These are phyloP conservation scores for Zele albiditarsus DNA, from an alignment of 2,888 invertebrate genomes.

Conservation along the genomic window DNA sequence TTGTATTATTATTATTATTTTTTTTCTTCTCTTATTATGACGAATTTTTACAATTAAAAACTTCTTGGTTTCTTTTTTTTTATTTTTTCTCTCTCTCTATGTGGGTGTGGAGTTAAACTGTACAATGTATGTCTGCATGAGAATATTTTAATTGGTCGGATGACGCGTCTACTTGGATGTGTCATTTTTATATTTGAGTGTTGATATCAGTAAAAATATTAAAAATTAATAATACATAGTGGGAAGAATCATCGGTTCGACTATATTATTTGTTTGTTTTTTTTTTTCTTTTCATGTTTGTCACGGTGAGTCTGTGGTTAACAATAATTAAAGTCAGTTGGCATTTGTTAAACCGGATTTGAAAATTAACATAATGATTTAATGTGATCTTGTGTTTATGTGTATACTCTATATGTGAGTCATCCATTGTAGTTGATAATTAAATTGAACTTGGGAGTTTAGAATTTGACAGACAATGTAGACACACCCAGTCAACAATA, in stretches of 20 bases:
- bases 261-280: no score
- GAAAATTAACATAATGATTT: background rate
- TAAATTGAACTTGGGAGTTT: background rate
- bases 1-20: background rate
- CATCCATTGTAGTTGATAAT: background rate
- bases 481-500: background rate
- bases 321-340: background rate
- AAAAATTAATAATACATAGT: slow-evolving; percentile 3
- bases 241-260: background rate
- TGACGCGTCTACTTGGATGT: slow-evolving; percentile 31
- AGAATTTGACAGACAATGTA: background rate
- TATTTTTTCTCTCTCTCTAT: background rate
- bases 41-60: slow-evolving; percentile 32
- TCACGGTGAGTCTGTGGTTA: background rate
- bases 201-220: background rate
- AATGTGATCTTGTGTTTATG: background rate
- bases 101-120: slow-evolving; percentile 22
- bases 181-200: background rate
- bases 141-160: slow-evolving; percentile 33
- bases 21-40: background rate
- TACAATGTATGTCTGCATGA: background rate
- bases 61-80: background rate
- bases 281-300: slow-evolving; percentile 2
- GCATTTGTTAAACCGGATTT: slow-evolving; percentile 15
- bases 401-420: background rate